Percentiles rank a stretch among this genome's conserved stretches.
phyloP scores from a whole-genome alignment of 1,140 invertebrate species.

The Sycobia sp. region DNA sequence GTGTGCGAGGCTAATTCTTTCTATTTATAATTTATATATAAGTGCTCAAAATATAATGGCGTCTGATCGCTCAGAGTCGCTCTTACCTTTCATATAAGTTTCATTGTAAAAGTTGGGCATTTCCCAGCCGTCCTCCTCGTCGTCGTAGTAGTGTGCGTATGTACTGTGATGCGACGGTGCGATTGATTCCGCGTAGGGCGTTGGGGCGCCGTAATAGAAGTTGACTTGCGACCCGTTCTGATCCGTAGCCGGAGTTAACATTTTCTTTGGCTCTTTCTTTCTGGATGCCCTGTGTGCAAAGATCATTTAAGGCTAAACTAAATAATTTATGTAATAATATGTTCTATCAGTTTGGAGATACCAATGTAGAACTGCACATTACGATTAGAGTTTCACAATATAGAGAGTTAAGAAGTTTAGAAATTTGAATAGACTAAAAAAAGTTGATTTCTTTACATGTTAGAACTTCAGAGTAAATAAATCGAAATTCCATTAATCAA shows the following conservation, averaged over 20 bases:
- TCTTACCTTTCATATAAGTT: constrained; percentile 87
- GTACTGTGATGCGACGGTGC: constrained; percentile 94
- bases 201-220: constrained; percentile 92
- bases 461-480: no score
- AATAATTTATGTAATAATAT: no score
- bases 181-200: constrained; percentile 91
- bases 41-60: constrained; percentile 38
- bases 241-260: constrained; percentile 82
- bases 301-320: no score
- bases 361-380: no score
- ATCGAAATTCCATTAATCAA: no score
- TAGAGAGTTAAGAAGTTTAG: no score
- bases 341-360: no score
- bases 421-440: no score
- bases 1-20: constrained; percentile 29
- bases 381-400: no score
- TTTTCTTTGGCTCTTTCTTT: constrained; percentile 86
- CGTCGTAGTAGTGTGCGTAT: constrained; percentile 92
- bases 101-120: constrained; percentile 98
- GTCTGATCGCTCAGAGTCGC: constrained; percentile 37
- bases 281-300: constrained; percentile 69
- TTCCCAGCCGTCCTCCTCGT: constrained; percentile 95
- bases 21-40: constrained; percentile 4
- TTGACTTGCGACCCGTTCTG: constrained; percentile 92
- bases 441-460: no score